Evolutionary conservation across 2,888 invertebrate species (phyloP), one percentile per base, ranked within the genome.

Genomic region (Pinctada fucata): DNA sequence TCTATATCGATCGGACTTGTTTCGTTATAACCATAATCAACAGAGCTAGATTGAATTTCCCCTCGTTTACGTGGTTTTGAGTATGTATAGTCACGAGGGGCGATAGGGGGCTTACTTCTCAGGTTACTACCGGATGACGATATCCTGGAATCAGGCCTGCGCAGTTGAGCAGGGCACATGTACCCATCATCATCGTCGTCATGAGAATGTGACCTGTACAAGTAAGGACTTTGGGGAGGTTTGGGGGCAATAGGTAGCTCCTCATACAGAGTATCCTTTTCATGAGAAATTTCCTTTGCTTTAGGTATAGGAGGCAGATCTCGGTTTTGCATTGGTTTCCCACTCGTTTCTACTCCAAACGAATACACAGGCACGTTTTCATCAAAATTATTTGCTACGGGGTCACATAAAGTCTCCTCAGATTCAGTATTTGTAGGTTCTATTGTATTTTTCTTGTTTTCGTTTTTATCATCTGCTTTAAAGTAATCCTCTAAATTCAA

Each of bases 241-340:
- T 83, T 77, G 0, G 90, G 90, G 2, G 89, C 90, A 0, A 86
- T 79, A 1, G 89, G 90, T 1, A 90, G 83, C 78, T 89, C 89
- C 75, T 90, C 90, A 76, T 90, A 89, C 5, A 88, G 80, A 5
- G 84, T 85, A 52, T 90, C 90, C 75, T 83, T 85, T 31, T 88
- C 78, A 4, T 64, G 79, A n/a, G 58, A 73, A 13, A 79, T 72
- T 2, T 67, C 50, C 31, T 51, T 31, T 0, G 82, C 69, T n/a
- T n/a, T n/a, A 10, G 90, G 90, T 66, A 90, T 87, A 3, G 90
- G 90, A 3, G 90, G 90, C 68, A 90, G 84, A 74, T 89, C 89
- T 8, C 90, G 83, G 6, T 86, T 84, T 72, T 87, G 87, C 2
- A 87, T 84, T 3, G 71, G 50, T 45, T 48, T 73, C 47, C 65